Percentiles rank a stretch among this genome's conserved stretches.
Evolutionary conservation across 2,888 invertebrate genomes (phyloP).

Genomic region (Eristalis arbustorum): DNA sequence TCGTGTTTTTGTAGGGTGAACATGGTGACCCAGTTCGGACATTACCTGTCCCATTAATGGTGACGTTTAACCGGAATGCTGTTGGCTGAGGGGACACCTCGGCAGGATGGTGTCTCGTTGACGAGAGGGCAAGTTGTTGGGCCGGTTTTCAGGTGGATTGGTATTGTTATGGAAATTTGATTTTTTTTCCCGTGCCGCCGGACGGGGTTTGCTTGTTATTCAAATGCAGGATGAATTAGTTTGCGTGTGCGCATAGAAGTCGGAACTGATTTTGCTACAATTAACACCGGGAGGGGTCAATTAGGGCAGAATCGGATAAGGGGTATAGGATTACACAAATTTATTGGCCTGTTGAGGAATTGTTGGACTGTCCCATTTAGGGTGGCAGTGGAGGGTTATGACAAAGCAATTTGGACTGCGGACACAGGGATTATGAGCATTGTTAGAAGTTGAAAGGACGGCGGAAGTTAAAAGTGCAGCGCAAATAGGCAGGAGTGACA

Average conservation of each 20-base stretch:
- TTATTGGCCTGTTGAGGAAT: not conserved
- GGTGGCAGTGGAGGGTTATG: not conserved
- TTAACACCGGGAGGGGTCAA: slow-evolving; percentile 16
- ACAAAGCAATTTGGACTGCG: no score
- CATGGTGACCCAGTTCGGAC: slow-evolving; percentile 53
- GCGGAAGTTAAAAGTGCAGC: no score
- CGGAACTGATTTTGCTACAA: slow-evolving; percentile 9
- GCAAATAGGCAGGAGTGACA: no score
- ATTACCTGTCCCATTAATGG: slow-evolving; percentile 61
- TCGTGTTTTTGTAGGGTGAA: slow-evolving; percentile 33
- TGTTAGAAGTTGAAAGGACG: no score
- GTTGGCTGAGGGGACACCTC: slow-evolving; percentile 23
- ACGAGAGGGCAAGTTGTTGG: slow-evolving; percentile 42
- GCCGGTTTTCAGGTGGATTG: slow-evolving; percentile 37
- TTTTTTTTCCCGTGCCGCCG: not conserved
- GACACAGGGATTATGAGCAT: no score
- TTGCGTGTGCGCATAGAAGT: not conserved
- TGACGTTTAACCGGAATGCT: slow-evolving; percentile 43
- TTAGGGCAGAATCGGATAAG: slow-evolving; percentile 15
- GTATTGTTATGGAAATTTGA: slow-evolving; percentile 49
- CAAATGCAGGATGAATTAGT: not conserved
- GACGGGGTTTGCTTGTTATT: not conserved
- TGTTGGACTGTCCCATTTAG: not conserved
- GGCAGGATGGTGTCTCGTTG: slow-evolving; percentile 26
- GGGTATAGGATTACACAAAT: not conserved